Percentiles rank a stretch among this genome's conserved stretches.
These are phyloP conservation scores for Liposcelis brunnea DNA, from an alignment of 2,888 invertebrate species.

Conservation along the genomic window DNA sequence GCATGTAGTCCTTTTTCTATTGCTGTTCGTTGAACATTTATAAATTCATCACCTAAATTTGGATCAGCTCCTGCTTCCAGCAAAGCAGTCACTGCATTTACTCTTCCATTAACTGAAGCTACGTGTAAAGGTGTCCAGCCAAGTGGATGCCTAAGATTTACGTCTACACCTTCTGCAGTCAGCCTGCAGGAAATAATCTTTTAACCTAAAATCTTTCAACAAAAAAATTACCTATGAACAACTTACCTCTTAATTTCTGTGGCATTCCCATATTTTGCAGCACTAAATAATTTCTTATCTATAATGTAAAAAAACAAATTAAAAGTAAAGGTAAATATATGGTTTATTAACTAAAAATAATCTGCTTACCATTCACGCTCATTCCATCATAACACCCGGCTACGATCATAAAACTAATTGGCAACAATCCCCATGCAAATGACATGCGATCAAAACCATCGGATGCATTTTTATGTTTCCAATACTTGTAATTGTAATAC, in stretches of 20 bases:
- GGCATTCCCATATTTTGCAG: constrained; percentile 33
- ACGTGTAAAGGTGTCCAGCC: constrained; percentile 81
- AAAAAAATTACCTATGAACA: not conserved
- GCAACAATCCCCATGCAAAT: no score
- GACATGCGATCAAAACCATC: no score
- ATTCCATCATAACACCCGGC: no score
- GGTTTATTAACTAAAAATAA: no score
- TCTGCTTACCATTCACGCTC: no score
- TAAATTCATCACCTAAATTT: constrained; percentile 57
- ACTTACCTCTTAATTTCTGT: constrained; percentile 31
- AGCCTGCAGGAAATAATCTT: constrained; percentile 7
- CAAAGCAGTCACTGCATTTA: constrained; percentile 39
- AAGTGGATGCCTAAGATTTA: constrained; percentile 53
- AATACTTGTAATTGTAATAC: no score
- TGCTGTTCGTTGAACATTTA: constrained; percentile 48
- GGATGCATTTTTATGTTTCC: no score
- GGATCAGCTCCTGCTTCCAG: constrained; percentile 62
- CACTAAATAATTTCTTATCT: constrained; percentile 33
- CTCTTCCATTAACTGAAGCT: constrained; percentile 61
- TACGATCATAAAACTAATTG: no score
- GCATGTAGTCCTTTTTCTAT: constrained; percentile 48
- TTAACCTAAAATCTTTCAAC: constrained; percentile 14
- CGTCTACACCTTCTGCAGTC: constrained; percentile 31
- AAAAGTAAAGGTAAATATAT: no score
- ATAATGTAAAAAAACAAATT: constrained; percentile 9